Conservation (phyloP, 2,113 vertebrate species). For the Bothrops jararaca region DNA sequence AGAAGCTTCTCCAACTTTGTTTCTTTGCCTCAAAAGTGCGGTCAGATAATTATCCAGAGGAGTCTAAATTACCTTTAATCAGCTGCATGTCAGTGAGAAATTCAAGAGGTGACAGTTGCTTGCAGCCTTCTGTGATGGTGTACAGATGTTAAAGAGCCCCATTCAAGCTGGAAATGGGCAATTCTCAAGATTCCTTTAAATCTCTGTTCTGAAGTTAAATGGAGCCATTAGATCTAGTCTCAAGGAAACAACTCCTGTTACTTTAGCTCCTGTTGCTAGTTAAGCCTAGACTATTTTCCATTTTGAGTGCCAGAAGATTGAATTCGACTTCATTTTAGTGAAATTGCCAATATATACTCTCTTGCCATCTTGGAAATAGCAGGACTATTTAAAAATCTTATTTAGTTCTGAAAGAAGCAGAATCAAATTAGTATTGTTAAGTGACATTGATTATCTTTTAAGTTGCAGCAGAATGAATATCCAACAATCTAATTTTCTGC, state of each 20-base stretch:
- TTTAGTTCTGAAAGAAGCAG: neutral
- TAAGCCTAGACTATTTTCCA: neutral
- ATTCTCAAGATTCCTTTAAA: neutral
- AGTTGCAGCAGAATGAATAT: conserved; percentile 1
- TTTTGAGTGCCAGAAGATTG: neutral
- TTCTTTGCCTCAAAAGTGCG: neutral
- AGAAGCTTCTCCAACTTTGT: neutral
- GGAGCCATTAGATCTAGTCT: neutral
- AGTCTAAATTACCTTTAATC: neutral
- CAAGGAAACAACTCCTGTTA: neutral
- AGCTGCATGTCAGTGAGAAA: neutral
- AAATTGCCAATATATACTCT: neutral
- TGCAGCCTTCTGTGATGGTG: neutral
- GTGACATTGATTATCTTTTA: conserved; percentile 4
- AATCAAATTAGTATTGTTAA: neutral
- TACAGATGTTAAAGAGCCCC: neutral
- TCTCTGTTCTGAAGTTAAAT: neutral
- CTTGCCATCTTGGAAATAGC: neutral
- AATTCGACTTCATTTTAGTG: neutral
- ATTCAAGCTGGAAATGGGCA: neutral
- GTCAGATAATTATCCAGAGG: neutral
- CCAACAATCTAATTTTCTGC: conserved; percentile 14
- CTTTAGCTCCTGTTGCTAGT: neutral
- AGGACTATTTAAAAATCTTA: neutral
- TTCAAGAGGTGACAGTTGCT: neutral